Percentiles rank a stretch among this genome's conserved stretches.
Evolutionary conservation across 2,797 vertebrate genomes (phyloP).

Genomic region (Numenius phaeopus): DNA sequence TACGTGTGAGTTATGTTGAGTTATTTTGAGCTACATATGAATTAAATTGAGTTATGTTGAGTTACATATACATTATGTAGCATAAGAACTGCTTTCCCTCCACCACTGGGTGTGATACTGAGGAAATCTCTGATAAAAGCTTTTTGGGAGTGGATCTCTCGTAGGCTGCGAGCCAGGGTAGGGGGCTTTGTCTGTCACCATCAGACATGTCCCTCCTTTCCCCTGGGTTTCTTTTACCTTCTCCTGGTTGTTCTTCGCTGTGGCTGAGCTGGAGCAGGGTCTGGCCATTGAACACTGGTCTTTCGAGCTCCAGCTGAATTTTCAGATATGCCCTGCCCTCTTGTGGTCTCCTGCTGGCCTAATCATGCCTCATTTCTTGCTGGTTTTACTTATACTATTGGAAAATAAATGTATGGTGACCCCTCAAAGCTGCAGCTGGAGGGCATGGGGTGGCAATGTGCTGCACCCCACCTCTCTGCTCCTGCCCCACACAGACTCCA

Average conservation of each 20-base stretch:
- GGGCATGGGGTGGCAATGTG: not conserved
- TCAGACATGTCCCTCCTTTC: fast-evolving
- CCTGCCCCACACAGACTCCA: not conserved
- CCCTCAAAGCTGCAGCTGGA: not conserved
- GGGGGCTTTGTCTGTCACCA: not conserved
- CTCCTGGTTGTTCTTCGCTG: fast-evolving
- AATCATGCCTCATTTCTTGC: fast-evolving
- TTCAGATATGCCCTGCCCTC: slow-evolving; percentile 42
- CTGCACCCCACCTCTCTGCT: not conserved
- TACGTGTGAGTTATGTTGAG: not conserved
- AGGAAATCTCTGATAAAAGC: not conserved
- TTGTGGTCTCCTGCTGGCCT: not conserved
- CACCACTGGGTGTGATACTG: fast-evolving
- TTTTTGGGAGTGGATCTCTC: not conserved
- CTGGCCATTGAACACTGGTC: fast-evolving
- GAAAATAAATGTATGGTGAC: not conserved
- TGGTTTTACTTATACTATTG: fast-evolving
- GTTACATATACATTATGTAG: fast-evolving
- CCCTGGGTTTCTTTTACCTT: fast-evolving
- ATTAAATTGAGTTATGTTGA: not conserved
- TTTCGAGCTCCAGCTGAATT: not conserved
- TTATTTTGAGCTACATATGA: fast-evolving
- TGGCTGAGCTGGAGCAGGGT: not conserved
- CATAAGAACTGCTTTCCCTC: not conserved
- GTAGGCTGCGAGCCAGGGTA: fast-evolving